Evolutionary conservation across 35 echinoderm and acorn worm species (phyloP), one percentile per base, ranked within the genome.

Genomic region (Heliocidaris tuberculata): DNA sequence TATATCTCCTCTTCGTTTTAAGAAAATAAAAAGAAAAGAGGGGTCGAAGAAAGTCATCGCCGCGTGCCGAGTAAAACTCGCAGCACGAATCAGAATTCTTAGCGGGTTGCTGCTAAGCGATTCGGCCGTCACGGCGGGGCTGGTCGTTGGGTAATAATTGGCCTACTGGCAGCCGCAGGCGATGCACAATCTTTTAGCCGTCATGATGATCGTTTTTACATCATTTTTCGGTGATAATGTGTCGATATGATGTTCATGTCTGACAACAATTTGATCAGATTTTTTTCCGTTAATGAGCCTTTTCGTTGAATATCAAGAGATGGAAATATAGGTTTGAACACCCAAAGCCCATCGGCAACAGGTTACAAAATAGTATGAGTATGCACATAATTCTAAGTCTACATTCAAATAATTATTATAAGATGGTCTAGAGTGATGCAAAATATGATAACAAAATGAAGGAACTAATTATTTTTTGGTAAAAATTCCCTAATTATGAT

Each of bases 91-190:
- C 91, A 59, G 19, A 30, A 42, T 93, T 93, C 91, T 49, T 93
- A 93, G 91, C 91, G 91, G 91, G 91, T 93, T 50, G 50, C 50
- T 50, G 91, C 91, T 93, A 93, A 93, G 91, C 91, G 91, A 93
- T 93, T 93, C 91, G 91, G 16, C 91, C 91, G 32, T 93, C 91
- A 59, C 91, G 91, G 12, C 50, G 47, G 49, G 91, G 91, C 91
- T 93, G 29, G 91, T 59, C 29, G 91, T 93, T 93, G 12, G 89
- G 6, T 13, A 93, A 93, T 59, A 93, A 93, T 89, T 89, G 87
- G 31, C 87, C 31, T 89, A 89, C 87, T 89, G 87, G 32, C 87
- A 89, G 87, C 87, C 87, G 31, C 31, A 19, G 87, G 87, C 87
- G 32, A 12, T 78, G 17, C 27, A 8, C 65, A n/a, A 78, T 78